Base-by-base conservation (phyloP, 92 coral and sea anemone genomes). In the Porites cylindrica region DNA sequence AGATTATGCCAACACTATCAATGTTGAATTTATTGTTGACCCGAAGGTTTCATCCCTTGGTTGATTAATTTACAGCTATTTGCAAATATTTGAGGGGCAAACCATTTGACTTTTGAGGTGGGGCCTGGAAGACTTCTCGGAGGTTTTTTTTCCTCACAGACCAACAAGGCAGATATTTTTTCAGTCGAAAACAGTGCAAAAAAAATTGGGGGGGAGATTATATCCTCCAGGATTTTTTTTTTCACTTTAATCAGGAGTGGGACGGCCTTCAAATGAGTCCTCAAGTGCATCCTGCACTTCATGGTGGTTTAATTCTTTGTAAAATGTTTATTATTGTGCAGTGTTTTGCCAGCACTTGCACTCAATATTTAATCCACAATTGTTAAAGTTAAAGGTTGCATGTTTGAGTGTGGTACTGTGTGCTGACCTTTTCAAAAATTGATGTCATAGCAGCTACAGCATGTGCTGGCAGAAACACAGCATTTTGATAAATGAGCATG, bases 301-400 rank as follows among this genome's bases (percentile, higher is more conserved):
- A 75, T 75, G 23, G 62, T 75, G 79, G 64, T 75, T 75, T 52
- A 62, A 51, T 75, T 63, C 53, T 75, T 75, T 23, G 6, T 26
- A 75, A 75, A 75, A 17, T 51, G 51, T 75, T 54, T 9, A 54
- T 12, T 54, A 2, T 32, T 2, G 43, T 75, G 53, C 65, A 75
- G 79, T 52, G 79, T 75, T 26, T 75, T 75, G 62, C 62, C 21
- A 75, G 79, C 62, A 51, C 79, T 75, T 16, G 79, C 79, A 75
- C 65, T 51, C 79, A 75, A 16, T 59, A 75, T 75, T 75, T 17
- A 75, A 75, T 75, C 79, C 61, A 75, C 78, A 73, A 52, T 73
- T 73, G 78, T 17, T 75, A 17, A 53, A 75, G 64, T 50, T 13
- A 51, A 75, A 75, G 62, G 43, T 50, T 47, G 78, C 59, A 53